Evolutionary conservation across 1,140 invertebrate genomes (phyloP), one percentile per base, ranked within the genome.

Genomic region (Holcopasites calliopsidis): DNA sequence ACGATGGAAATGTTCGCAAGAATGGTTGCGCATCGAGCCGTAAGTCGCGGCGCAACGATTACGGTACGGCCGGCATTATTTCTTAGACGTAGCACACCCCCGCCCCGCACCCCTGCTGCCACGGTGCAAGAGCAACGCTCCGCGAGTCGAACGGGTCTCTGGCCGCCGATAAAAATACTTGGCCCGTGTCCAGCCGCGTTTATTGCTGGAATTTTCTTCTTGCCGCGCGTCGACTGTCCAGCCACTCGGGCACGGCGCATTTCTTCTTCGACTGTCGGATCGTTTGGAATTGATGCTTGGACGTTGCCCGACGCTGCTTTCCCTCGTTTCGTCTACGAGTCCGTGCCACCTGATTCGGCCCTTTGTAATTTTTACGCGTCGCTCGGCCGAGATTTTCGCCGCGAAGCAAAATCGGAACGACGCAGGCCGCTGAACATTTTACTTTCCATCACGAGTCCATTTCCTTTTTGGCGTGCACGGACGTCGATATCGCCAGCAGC

Each of bases 141-240:
- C 40, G 42, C 58, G 65, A 60, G 64, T 49, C 50, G 71, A 44
- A 76, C 72, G 77, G 55, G 11, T 54, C 70, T 35, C 44, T 11
- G 38, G 54, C 28, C 61, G 71, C 40, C 65, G 82, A 83, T 83
- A 82, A 83, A 83, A 83, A 83, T 83, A 83, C 76, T 83, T 83
- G 82, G 82, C 82, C 40, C 54, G 71, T 40, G 69, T 82, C 82
- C 82, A 83, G 47, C 52, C 57, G 38, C 76, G 72, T 83, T 83
- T 83, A 83, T 83, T 83, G 80, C 76, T 62, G 52, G 66, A 83
- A 83, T 82, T 82, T 83, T 82, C 81, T 82, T 74, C 80, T 66
- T 18, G 50, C 47, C 50, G 16, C 62, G 11, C 77, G 61, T 10
- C 40, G 6, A n/a, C 26, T 57, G 60, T 40, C 47, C 61, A 18